Conservation (phyloP, 2,113 vertebrate genomes). For the Myrmecobius fasciatus region DNA sequence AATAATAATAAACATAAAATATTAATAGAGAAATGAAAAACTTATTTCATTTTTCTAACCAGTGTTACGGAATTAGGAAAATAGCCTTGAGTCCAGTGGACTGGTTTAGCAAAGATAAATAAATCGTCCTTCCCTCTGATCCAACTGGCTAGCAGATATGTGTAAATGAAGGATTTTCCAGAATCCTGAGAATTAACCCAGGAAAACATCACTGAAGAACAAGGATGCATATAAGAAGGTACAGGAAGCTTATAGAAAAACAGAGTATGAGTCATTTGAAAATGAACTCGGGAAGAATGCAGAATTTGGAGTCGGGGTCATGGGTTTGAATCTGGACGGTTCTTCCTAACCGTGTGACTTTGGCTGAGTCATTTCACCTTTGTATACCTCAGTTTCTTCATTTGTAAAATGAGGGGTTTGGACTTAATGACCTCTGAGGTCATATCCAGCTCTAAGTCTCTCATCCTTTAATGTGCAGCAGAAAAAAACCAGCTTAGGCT, state of each 20-base stretch:
- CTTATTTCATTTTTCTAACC: constrained; percentile 81
- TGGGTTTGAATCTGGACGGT: neutral
- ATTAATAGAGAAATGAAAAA: constrained; percentile 68
- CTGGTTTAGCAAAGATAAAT: constrained; percentile 74
- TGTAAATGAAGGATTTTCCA: constrained; percentile 63
- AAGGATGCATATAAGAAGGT: constrained; percentile 64
- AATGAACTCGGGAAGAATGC: neutral
- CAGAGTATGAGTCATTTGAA: constrained; percentile 3
- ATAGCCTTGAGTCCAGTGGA: constrained; percentile 78
- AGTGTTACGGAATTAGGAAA: constrained; percentile 81
- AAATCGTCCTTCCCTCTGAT: constrained; percentile 70
- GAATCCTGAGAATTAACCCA: constrained; percentile 63
- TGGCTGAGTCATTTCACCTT: neutral
- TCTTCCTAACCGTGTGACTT: neutral
- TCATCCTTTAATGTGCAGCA: neutral
- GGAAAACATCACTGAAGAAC: constrained; percentile 61
- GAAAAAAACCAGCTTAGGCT: constrained; percentile 41
- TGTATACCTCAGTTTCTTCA: neutral
- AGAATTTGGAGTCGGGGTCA: neutral
- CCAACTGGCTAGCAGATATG: constrained; percentile 63
- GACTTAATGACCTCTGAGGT: neutral
- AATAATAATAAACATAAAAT: constrained; percentile 67
- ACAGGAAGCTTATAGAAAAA: constrained; percentile 56
- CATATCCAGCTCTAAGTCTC: neutral
- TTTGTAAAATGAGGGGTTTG: neutral